A percentile compares a stretch with the other conserved stretches of the same genome.
These are phyloP conservation scores for Mastacembelus armatus DNA, from an alignment of 2,797 vertebrate species.

Conservation along the genomic window DNA sequence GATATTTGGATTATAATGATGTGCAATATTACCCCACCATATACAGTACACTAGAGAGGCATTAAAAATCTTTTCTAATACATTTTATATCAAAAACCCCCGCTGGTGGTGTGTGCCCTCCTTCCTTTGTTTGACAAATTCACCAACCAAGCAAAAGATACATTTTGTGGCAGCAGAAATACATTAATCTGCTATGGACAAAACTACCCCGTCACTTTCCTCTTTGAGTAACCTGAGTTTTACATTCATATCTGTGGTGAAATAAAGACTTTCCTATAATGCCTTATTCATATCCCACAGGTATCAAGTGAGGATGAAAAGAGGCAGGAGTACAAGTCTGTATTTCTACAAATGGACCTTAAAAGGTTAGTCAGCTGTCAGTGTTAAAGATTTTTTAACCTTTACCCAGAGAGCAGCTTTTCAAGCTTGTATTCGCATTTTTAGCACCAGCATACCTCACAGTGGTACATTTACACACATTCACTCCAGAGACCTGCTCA, in stretches of 20 bases:
- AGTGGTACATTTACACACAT: constrained; percentile 34
- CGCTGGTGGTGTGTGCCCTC: background rate
- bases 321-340: constrained; percentile 31
- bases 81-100: too few species aligned
- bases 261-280: constrained; percentile 48
- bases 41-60: too few species aligned
- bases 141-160: constrained; percentile 13
- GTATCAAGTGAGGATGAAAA: constrained; percentile 35
- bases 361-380: constrained; percentile 54
- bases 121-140: constrained; percentile 16
- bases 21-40: background rate
- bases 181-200: constrained; percentile 6
- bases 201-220: background rate
- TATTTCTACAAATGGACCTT: constrained; percentile 64
- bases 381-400: constrained; percentile 28
- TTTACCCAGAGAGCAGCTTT: constrained; percentile 32
- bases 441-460: constrained; percentile 21
- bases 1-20: background rate
- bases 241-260: constrained; percentile 22
- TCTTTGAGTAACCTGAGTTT: constrained; percentile 28
- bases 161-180: constrained; percentile 26
- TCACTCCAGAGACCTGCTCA: constrained; percentile 40
- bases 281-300: constrained; percentile 71
- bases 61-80: too few species aligned
- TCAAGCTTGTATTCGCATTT: constrained; percentile 28